These are phyloP conservation scores for Psittacula cyanocephala DNA, from an alignment of 2,113 vertebrate species.

Conservation along the genomic window DNA sequence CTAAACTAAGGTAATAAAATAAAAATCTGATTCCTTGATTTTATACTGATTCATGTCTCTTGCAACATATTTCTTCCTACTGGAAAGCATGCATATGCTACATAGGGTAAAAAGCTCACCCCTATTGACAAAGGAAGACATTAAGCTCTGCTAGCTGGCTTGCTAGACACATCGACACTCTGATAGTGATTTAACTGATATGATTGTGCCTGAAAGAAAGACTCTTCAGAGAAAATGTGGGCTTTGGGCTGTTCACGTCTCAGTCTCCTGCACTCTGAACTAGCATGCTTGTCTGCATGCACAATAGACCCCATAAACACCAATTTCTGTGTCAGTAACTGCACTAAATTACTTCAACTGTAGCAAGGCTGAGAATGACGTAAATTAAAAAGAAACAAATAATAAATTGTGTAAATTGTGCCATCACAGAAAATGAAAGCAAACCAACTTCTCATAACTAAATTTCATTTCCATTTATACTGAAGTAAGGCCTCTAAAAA, in stretches of 20 bases:
- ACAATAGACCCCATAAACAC: background rate
- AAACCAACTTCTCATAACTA: background rate
- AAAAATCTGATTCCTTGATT: background rate
- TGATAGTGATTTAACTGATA: background rate
- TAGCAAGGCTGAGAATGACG: background rate
- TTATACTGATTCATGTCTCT: background rate
- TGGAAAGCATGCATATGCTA: background rate
- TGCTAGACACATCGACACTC: background rate
- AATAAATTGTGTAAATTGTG: background rate
- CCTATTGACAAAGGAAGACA: background rate
- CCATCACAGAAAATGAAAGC: background rate
- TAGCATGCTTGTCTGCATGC: background rate
- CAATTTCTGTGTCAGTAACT: background rate
- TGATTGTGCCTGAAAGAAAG: background rate
- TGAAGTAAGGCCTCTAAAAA: background rate
- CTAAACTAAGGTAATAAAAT: background rate
- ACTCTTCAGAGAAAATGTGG: background rate
- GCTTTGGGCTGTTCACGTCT: background rate
- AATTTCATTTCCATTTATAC: background rate
- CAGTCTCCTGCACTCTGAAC: background rate
- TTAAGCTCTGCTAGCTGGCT: background rate
- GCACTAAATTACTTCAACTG: background rate
- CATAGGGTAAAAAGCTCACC: background rate
- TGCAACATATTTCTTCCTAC: background rate
- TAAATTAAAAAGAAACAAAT: background rate